These are phyloP conservation scores for Thalassoma bifasciatum DNA, from an alignment of 2,113 vertebrate genomes.

Conservation along the genomic window DNA sequence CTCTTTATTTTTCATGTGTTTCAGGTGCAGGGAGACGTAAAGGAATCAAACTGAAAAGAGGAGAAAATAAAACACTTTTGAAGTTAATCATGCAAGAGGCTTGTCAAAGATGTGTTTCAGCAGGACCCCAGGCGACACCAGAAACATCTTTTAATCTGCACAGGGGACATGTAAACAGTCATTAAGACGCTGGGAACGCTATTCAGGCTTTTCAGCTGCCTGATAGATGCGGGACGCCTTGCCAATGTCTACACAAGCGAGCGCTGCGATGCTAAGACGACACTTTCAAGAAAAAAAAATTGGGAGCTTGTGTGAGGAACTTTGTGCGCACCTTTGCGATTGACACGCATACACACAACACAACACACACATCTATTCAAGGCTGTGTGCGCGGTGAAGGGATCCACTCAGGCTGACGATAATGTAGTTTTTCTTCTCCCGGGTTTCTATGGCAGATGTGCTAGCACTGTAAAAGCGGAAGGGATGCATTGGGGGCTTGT, in stretches of 20 bases:
- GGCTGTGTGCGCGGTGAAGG: slow-evolving; percentile 52
- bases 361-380: slow-evolving; percentile 69
- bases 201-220: slow-evolving; percentile 69
- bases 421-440: slow-evolving; percentile 74
- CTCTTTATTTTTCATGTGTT: neutral
- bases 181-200: slow-evolving; percentile 69
- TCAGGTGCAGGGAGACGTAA: slow-evolving; percentile 19
- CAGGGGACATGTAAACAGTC: slow-evolving; percentile 74
- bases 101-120: slow-evolving; percentile 60
- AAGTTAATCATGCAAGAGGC: slow-evolving; percentile 60
- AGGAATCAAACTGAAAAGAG: slow-evolving; percentile 26
- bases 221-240: slow-evolving; percentile 59
- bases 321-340: slow-evolving; percentile 49
- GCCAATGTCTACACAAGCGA: slow-evolving; percentile 70
- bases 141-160: slow-evolving; percentile 71
- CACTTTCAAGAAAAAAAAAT: slow-evolving; percentile 51
- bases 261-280: slow-evolving; percentile 54
- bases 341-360: slow-evolving; percentile 63
- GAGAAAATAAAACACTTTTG: slow-evolving; percentile 38
- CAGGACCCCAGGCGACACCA: slow-evolving; percentile 60
- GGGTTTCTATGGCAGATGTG: slow-evolving; percentile 76
- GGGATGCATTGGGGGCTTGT: slow-evolving; percentile 75
- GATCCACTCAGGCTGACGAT: slow-evolving; percentile 73
- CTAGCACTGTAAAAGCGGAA: slow-evolving; percentile 68
- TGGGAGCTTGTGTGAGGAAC: slow-evolving; percentile 58